Evolutionary conservation across 2,888 invertebrate species (phyloP).

Genomic region (Vesta saturnalis): DNA sequence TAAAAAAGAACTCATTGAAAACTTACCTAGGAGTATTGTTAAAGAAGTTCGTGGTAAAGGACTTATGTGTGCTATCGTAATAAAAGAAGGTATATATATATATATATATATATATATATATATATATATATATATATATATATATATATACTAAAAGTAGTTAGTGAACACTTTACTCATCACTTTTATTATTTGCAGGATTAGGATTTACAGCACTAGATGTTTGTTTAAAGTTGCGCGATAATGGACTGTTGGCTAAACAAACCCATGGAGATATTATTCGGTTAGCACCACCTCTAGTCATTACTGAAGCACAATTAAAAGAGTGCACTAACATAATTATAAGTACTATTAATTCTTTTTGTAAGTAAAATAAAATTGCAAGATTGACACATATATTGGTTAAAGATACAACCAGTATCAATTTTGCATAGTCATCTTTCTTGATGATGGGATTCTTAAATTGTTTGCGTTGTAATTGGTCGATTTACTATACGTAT

Average conservation of each 20-base stretch:
- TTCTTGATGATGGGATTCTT: too few species aligned
- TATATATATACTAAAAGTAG: too few species aligned
- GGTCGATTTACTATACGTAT: too few species aligned
- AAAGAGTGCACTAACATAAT: conserved; percentile 83
- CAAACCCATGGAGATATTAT: conserved; percentile 97
- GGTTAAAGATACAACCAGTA: too few species aligned
- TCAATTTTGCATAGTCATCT: too few species aligned
- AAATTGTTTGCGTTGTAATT: too few species aligned
- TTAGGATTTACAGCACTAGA: conserved; percentile 80
- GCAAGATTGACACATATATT: too few species aligned
- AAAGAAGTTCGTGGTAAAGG: conserved; percentile 80
- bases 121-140: not conserved
- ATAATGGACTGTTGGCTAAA: conserved; percentile 93
- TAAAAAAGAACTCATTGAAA: conserved; percentile 67
- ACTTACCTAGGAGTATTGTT: conserved; percentile 65
- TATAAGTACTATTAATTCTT: not conserved
- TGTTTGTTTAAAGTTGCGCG: conserved; percentile 84
- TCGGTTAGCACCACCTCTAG: conserved; percentile 93
- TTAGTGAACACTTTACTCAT: not conserved
- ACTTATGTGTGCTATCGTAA: conserved; percentile 79
- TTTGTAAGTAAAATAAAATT: not conserved
- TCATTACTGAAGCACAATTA: conserved; percentile 84
- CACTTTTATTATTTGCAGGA: not conserved
- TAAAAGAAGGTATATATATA: conserved; percentile 70
- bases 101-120: not conserved